These are phyloP conservation scores for Hyalella azteca DNA, from an alignment of 2,888 invertebrate species.

Conservation along the genomic window DNA sequence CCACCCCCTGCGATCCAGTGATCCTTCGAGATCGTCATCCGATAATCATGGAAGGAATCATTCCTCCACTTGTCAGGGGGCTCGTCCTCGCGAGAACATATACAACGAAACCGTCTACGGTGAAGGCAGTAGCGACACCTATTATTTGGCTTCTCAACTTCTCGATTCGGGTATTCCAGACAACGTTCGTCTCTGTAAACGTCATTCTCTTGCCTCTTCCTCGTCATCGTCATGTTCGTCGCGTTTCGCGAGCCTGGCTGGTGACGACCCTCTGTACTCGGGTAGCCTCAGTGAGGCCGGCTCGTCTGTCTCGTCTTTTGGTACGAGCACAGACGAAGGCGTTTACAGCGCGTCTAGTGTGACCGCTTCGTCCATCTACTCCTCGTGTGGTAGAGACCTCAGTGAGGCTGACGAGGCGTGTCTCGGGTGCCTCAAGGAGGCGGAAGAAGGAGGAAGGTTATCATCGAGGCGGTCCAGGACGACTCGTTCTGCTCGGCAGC, in stretches of 20 bases:
- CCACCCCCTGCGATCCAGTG: not conserved
- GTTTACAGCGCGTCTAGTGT: constrained; percentile 44
- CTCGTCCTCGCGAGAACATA: not conserved
- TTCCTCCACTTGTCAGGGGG: not conserved
- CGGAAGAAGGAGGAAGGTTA: constrained; percentile 36
- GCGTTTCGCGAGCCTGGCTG: not conserved
- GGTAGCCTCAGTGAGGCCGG: constrained; percentile 24
- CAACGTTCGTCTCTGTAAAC: constrained; percentile 14
- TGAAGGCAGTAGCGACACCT: not conserved
- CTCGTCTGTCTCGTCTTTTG: constrained; percentile 40
- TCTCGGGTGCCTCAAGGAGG: constrained; percentile 47
- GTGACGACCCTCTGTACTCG: constrained; percentile 33
- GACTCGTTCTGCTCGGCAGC: constrained; percentile 44
- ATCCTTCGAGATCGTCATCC: not conserved
- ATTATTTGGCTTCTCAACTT: not conserved
- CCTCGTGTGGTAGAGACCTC: constrained; percentile 42
- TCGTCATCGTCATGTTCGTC: constrained; percentile 4
- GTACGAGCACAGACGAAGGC: constrained; percentile 45
- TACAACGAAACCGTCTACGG: not conserved
- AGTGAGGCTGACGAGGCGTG: constrained; percentile 48
- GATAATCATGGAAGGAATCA: constrained; percentile 30
- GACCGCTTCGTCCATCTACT: constrained; percentile 40
- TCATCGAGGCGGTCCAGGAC: constrained; percentile 41
- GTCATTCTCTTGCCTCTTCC: constrained; percentile 15
- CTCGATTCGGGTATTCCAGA: not conserved